Evolutionary conservation across 1,140 invertebrate species (phyloP).

Genomic region (Ceratina australensis): DNA sequence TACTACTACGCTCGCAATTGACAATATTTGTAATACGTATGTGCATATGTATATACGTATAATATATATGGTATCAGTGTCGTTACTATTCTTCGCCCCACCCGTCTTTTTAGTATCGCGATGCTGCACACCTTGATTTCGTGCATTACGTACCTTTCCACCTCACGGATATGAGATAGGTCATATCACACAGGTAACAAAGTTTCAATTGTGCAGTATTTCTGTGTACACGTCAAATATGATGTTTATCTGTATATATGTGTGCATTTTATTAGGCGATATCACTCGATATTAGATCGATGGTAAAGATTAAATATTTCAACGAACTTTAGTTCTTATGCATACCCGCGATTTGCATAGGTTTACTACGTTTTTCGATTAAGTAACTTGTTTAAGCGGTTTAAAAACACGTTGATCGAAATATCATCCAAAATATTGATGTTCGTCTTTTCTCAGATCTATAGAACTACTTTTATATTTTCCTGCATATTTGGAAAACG

Average conservation of each 20-base stretch:
- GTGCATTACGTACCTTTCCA: constrained; percentile 57
- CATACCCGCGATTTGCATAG: not conserved
- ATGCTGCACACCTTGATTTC: constrained; percentile 64
- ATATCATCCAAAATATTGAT: not conserved
- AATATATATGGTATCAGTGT: constrained; percentile 10
- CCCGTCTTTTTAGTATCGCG: constrained; percentile 40
- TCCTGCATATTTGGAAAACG: not conserved
- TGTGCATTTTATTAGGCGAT: not conserved
- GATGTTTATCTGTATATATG: no score
- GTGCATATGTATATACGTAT: constrained; percentile 14
- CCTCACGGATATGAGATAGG: constrained; percentile 59
- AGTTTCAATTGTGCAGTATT: constrained; percentile 8
- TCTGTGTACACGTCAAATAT: not conserved
- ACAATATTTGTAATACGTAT: not conserved
- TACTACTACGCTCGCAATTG: constrained; percentile 1
- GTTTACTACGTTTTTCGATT: not conserved
- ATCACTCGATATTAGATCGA: not conserved
- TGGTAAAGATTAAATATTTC: constrained; percentile 23
- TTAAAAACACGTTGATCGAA: not conserved
- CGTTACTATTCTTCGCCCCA: constrained; percentile 36
- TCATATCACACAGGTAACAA: constrained; percentile 55
- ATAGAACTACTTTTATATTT: not conserved
- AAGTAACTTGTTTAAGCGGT: not conserved
- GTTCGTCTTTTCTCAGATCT: not conserved
- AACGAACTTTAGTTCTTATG: not conserved